phyloP scores from a whole-genome alignment of 2,113 vertebrate genomes.

The Muntiacus muntjak region DNA sequence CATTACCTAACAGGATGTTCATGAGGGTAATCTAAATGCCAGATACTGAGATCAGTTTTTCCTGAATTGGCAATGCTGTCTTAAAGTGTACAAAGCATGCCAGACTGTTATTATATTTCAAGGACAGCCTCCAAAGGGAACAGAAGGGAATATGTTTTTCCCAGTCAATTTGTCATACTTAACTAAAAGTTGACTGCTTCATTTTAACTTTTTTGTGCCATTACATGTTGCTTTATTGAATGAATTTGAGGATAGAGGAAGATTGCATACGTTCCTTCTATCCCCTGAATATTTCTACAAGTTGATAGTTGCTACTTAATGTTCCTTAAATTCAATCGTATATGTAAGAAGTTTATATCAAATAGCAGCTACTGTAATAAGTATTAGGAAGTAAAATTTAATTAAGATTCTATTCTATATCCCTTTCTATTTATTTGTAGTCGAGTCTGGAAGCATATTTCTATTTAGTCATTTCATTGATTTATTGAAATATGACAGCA shows the following conservation, averaged over 20 bases:
- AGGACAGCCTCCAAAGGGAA: not conserved
- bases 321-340: not conserved
- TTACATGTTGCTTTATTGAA: not conserved
- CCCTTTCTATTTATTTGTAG: not conserved
- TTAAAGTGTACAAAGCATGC: not conserved
- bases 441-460: not conserved
- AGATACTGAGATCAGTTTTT: not conserved
- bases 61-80: not conserved
- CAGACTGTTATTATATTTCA: constrained; percentile 16
- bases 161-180: not conserved
- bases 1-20: not conserved
- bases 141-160: not conserved
- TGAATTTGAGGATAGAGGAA: not conserved
- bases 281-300: not conserved
- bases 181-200: not conserved
- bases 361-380: not conserved
- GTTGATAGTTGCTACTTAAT: not conserved
- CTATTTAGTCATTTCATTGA: not conserved
- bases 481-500: not conserved
- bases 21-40: not conserved
- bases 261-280: not conserved
- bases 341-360: not conserved
- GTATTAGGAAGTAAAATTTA: not conserved
- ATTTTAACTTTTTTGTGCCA: not conserved
- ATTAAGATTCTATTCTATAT: not conserved